Conservation (phyloP, 2,113 vertebrate genomes). For the Gobius niger region DNA sequence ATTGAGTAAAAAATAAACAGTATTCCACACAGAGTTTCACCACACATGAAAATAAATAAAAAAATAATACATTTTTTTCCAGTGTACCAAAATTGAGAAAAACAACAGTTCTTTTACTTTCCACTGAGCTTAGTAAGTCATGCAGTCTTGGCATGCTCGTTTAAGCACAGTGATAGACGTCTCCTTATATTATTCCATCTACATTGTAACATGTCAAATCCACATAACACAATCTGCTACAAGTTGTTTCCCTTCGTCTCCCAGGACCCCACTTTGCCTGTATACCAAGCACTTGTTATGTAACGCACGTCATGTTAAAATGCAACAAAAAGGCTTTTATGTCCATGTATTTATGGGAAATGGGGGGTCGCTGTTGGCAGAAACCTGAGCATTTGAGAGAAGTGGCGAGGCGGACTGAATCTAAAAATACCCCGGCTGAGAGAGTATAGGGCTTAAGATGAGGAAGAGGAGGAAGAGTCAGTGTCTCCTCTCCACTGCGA, state of each 20-base stretch:
- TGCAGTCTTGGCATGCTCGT: not conserved
- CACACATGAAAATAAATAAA: no score
- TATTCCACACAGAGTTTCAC: no score
- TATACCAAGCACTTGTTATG: constrained; percentile 13
- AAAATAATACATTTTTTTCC: no score
- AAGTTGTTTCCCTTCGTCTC: not conserved
- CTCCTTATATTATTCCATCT: not conserved
- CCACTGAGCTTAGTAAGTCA: not conserved
- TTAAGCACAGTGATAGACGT: not conserved
- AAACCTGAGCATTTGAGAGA: constrained; percentile 61
- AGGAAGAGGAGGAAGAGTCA: constrained; percentile 42
- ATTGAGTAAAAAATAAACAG: no score
- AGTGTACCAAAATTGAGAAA: no score
- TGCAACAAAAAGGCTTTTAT: constrained; percentile 14
- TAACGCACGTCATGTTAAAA: constrained; percentile 16
- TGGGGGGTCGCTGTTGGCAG: constrained; percentile 30
- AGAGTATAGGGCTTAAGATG: constrained; percentile 52
- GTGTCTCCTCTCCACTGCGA: constrained; percentile 29
- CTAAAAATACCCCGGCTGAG: constrained; percentile 68
- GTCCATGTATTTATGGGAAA: constrained; percentile 38
- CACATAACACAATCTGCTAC: not conserved
- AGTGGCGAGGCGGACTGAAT: constrained; percentile 57
- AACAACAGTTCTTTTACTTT: no score
- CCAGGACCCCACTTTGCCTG: not conserved
- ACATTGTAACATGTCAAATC: not conserved